Conservation (phyloP, 2,113 vertebrate genomes). For the Callopanchax toddi region DNA sequence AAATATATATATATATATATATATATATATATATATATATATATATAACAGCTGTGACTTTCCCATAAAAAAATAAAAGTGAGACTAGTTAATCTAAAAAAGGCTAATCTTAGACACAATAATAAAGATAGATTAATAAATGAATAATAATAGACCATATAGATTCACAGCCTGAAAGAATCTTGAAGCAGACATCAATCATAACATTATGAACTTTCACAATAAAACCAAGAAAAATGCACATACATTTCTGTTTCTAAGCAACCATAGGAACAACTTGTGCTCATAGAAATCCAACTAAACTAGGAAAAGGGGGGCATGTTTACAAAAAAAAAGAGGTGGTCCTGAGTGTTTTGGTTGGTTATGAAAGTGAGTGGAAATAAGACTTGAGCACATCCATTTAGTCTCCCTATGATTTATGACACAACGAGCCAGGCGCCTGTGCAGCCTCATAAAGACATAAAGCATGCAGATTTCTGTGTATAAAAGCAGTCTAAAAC, state of each 20-base stretch:
- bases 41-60: too few relatives aligned
- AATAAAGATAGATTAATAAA: too few relatives aligned
- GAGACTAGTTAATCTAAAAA: too few relatives aligned
- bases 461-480: conserved; percentile 3
- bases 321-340: neutral
- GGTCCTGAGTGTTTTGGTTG: neutral
- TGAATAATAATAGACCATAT: too few relatives aligned
- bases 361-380: neutral
- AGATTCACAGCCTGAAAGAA: neutral
- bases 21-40: too few relatives aligned
- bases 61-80: too few relatives aligned
- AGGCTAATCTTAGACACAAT: too few relatives aligned
- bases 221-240: neutral
- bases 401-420: neutral
- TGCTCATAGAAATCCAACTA: neutral
- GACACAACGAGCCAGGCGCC: neutral
- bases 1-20: too few relatives aligned
- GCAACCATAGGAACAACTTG: neutral
- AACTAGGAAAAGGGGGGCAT: neutral
- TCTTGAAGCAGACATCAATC: neutral
- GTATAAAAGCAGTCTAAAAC: neutral
- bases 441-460: conserved; percentile 1
- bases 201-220: neutral
- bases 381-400: neutral
- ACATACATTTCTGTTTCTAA: neutral